phyloP scores from a whole-genome alignment of 2,888 invertebrate species.

The Cotesia congregata region DNA sequence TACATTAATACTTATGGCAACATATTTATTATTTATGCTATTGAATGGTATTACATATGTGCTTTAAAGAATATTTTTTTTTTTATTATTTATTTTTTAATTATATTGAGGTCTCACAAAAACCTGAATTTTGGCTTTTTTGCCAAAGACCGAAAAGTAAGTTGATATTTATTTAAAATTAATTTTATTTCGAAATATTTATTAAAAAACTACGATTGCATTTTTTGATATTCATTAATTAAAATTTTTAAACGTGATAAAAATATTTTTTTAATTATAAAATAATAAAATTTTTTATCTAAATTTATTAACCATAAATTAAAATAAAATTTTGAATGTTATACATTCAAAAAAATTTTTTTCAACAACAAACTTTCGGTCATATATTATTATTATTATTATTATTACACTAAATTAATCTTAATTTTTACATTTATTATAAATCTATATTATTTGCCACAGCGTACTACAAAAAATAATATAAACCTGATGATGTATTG shows the following conservation, averaged over 20 bases:
- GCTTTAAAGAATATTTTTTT: conserved; percentile 58
- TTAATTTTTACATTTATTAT: conserved; percentile 11
- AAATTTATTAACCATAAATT: not conserved
- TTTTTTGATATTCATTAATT: not conserved
- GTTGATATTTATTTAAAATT: conserved; percentile 31
- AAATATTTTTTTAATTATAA: conserved; percentile 21
- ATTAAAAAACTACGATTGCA: conserved; percentile 46
- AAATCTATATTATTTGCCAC: not conserved
- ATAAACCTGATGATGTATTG: conserved; percentile 32
- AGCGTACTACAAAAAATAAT: not conserved
- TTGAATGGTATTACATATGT: conserved; percentile 44
- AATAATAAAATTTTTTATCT: too few relatives aligned
- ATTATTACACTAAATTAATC: not conserved
- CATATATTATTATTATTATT: not conserved
- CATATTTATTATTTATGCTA: conserved; percentile 1
- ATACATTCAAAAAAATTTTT: not conserved
- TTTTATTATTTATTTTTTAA: conserved; percentile 34
- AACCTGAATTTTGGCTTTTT: conserved; percentile 64
- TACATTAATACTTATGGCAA: conserved; percentile 6
- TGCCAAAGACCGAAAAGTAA: conserved; percentile 6
- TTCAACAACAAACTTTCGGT: not conserved
- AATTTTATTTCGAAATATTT: conserved; percentile 53
- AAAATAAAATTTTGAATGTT: conserved; percentile 4
- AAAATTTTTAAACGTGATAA: not conserved
- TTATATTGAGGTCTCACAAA: conserved; percentile 68